These are phyloP conservation scores for Entomyzon cyanotis DNA, from an alignment of 2,113 vertebrate genomes.

Conservation along the genomic window DNA sequence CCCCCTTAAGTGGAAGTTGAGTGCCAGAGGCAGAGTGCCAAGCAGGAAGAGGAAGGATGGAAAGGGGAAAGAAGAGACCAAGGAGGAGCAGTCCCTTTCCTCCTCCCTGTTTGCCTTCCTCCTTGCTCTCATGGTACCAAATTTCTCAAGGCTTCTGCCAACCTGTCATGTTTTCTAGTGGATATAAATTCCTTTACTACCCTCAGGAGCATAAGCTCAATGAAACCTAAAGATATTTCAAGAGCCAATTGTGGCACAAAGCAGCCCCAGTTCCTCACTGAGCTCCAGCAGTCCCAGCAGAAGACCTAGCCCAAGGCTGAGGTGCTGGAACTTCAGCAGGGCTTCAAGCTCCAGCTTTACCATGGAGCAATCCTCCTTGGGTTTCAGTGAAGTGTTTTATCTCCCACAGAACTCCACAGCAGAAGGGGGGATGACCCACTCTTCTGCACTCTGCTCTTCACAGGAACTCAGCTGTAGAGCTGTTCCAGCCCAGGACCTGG, in stretches of 20 bases:
- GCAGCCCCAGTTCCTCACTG: neutral
- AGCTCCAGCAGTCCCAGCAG: neutral
- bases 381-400: neutral
- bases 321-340: neutral
- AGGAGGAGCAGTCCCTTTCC: neutral
- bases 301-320: neutral
- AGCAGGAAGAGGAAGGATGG: neutral
- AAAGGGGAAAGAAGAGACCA: neutral
- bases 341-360: neutral
- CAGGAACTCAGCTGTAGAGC: neutral
- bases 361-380: neutral
- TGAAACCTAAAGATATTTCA: neutral
- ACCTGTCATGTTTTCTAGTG: neutral
- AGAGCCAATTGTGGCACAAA: neutral
- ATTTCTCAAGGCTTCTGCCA: neutral
- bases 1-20: accelerated
- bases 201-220: neutral
- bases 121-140: neutral
- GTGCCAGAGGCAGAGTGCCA: neutral
- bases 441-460: neutral
- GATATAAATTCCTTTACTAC: neutral
- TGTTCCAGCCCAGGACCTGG: neutral
- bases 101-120: neutral
- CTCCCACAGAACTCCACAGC: neutral
- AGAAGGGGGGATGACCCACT: neutral